Conservation (phyloP, 2,113 vertebrate species). For the Gadus chalcogrammus region DNA sequence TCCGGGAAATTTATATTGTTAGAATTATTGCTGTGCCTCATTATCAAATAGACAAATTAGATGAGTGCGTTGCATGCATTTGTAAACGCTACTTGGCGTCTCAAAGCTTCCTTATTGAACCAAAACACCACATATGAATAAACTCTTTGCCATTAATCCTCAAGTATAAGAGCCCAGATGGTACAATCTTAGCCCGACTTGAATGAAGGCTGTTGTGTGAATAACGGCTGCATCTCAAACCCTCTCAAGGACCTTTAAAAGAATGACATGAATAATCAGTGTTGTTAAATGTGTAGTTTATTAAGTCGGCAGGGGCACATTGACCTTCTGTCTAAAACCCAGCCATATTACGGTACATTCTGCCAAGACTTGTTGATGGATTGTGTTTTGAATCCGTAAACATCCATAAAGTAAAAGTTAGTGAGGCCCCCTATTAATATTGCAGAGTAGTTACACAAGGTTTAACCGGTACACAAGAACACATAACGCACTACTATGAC, state of each 20-base stretch:
- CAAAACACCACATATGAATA: slow-evolving; percentile 97
- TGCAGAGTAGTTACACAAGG: slow-evolving; percentile 20
- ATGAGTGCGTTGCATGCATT: slow-evolving; percentile 93
- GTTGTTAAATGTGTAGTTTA: slow-evolving; percentile 86
- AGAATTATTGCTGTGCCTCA: slow-evolving; percentile 94
- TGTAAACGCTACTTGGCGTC: slow-evolving; percentile 98
- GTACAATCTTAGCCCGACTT: slow-evolving; percentile 98
- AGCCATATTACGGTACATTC: slow-evolving; percentile 52
- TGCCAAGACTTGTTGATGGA: slow-evolving; percentile 49
- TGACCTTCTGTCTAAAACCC: slow-evolving; percentile 56
- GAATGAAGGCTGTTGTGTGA: slow-evolving; percentile 97
- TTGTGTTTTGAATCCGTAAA: slow-evolving; percentile 37
- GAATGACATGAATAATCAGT: slow-evolving; percentile 99
- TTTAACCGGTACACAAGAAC: neutral
- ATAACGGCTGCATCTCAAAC: slow-evolving; percentile 93
- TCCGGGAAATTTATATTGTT: slow-evolving; percentile 85
- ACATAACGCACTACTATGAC: too few relatives aligned
- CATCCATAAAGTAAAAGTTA: slow-evolving; percentile 36
- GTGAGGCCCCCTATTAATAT: slow-evolving; percentile 26
- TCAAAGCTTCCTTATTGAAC: slow-evolving; percentile 97
- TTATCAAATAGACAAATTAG: slow-evolving; percentile 96
- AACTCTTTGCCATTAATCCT: slow-evolving; percentile 96
- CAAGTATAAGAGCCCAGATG: slow-evolving; percentile 98
- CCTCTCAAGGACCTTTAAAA: slow-evolving; percentile 98
- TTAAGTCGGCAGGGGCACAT: slow-evolving; percentile 60